Evolutionary conservation across 2,888 invertebrate species (phyloP), one percentile per base, ranked within the genome.

Genomic region (Lamellibrachia columna): DNA sequence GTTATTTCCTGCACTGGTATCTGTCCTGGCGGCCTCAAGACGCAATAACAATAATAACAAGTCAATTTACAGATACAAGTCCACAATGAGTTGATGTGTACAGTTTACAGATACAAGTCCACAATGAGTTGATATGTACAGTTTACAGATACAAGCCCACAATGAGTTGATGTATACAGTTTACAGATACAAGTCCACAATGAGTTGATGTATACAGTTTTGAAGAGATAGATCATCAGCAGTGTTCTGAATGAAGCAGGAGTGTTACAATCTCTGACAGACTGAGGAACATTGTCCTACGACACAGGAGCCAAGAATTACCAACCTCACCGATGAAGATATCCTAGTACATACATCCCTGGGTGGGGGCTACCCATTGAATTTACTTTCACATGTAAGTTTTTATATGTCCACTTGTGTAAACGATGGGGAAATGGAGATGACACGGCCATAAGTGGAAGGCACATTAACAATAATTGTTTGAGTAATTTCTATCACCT

Each of bases 51-150:
- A 75, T 75, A 75, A 22, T 75, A 15, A 75, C 75, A 75, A 75
- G 75, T n/a, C 58, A 75, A n/a, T 75, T 75, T 75, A 75, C n/a
- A 75, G 75, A 75, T 75, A 75, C n/a, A 75, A 75, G 22, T 75
- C 4, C 22, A 40, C 40, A 40, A 40, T 40, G 40, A 40, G 40
- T 40, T 40, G 40, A 40, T 40, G 40, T 40, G 0, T 40, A 40
- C 58, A 75, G 75, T 75, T 75, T 75, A 75, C n/a, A 75, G 75
- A 75, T 75, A 75, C n/a, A 75, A 75, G 22, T 75, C 4, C 22
- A 40, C 40, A 40, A 40, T 40, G 40, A 40, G 40, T 40, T 40
- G 40, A 40, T 40, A 1, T 40, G 1, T 40, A 40, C 58, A 75
- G 75, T 75, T 75, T 75, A 75, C n/a, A 75, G 22, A 75, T 75